Percentiles rank a stretch among this genome's conserved stretches.
Evolutionary conservation across 2,888 invertebrate genomes (phyloP).

Genomic region (Yponomeuta sedellus): DNA sequence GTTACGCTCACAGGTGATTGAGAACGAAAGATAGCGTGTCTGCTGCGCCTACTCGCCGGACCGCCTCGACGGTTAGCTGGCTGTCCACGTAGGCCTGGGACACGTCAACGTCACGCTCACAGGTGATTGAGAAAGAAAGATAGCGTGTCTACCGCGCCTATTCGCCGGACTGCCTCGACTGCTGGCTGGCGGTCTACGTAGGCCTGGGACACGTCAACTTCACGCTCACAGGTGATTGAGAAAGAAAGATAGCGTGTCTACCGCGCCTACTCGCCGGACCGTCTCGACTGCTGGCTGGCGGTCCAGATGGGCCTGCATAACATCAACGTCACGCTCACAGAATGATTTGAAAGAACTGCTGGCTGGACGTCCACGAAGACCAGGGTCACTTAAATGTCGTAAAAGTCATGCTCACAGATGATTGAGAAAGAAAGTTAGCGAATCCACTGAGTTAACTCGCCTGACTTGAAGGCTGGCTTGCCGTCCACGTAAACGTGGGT

Average conservation of each 20-base stretch:
- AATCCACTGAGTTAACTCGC: no score
- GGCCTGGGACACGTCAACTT: slow-evolving; percentile 92
- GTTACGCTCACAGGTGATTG: slow-evolving; percentile 90
- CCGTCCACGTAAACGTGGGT: no score
- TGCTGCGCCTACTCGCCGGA: slow-evolving; percentile 87
- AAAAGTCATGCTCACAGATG: no score
- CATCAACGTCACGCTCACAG: slow-evolving; percentile 96
- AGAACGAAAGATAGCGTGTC: slow-evolving; percentile 32
- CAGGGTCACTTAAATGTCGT: no score
- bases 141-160: slow-evolving; percentile 75
- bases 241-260: slow-evolving; percentile 37
- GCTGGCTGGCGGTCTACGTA: slow-evolving; percentile 75
- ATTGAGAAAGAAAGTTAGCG: no score
- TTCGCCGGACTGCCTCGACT: slow-evolving; percentile 89
- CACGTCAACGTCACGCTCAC: slow-evolving; percentile 96
- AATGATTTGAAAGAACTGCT: no score
- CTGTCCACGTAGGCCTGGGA: slow-evolving; percentile 93
- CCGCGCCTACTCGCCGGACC: slow-evolving; percentile 85
- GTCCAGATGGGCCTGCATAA: slow-evolving; percentile 76
- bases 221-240: slow-evolving; percentile 89
- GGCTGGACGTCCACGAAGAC: no score
- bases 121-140: slow-evolving; percentile 68
- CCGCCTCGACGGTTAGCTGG: slow-evolving; percentile 90
- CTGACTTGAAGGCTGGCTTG: no score
- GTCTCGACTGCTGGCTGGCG: slow-evolving; percentile 86